phyloP scores from a whole-genome alignment of 2,797 vertebrate genomes.

The Mionectes olivaceus region DNA sequence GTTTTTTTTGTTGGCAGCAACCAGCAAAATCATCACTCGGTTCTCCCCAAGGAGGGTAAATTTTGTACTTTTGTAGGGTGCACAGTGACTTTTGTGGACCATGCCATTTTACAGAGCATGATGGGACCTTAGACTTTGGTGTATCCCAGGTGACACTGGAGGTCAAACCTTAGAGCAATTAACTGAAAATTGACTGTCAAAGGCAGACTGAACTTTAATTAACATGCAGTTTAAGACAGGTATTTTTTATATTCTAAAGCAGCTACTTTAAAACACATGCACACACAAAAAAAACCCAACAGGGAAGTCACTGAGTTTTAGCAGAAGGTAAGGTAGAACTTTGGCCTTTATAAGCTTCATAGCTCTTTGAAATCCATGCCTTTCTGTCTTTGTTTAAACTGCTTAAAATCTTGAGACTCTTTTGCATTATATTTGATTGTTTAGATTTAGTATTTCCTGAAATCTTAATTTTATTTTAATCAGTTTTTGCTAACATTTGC shows the following conservation, averaged over 20 bases:
- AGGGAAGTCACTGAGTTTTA: not conserved
- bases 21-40: not conserved
- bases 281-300: not conserved
- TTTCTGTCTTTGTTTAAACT: constrained; percentile 14
- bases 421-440: constrained; percentile 14
- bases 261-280: not conserved
- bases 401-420: constrained; percentile 20
- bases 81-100: not conserved
- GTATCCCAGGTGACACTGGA: not conserved
- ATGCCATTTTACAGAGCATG: not conserved
- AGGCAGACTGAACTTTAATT: constrained; percentile 17
- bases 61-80: not conserved
- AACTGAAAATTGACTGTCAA: not conserved
- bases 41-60: not conserved
- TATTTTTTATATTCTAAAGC: not conserved
- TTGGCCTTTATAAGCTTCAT: not conserved
- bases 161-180: constrained; percentile 2
- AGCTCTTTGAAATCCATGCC: not conserved
- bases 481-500: constrained; percentile 27
- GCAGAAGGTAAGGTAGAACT: constrained; percentile 16
- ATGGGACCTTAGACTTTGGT: not conserved
- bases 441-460: constrained; percentile 38
- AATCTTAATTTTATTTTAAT: constrained; percentile 29
- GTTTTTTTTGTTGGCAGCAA: not conserved
- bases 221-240: not conserved